Evolutionary conservation across 2,113 vertebrate species (phyloP), one percentile per base, ranked within the genome.

Genomic region (Tringa solitaria): DNA sequence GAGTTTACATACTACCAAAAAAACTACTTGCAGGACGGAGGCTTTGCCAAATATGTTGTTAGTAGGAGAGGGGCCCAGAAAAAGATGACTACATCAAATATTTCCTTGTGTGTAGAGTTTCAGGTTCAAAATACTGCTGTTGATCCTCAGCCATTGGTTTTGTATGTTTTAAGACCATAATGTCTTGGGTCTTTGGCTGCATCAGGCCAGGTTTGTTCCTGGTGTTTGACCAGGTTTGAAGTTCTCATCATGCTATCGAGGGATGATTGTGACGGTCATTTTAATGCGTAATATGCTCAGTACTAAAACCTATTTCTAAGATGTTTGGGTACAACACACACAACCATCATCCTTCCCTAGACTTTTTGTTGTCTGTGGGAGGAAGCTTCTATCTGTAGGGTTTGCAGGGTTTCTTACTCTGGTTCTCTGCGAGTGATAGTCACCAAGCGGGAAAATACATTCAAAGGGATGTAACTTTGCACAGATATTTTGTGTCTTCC

Each of bases 271-370:
- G 26, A 18, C 19, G 17, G 14, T 46, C 12, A 33, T 26, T 72
- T 24, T 37, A 14, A 17, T 27, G 15, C 3, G 33, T 14, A 12
- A 24, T n/a, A 14, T 10, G 33, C 48, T 74, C n/a, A 53, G 28
- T 37, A 12, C 22, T 57, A 28, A 57, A 41, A 37, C 18, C n/a
- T 72, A 0, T 27, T 57, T 27, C n/a, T 33, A 16, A 35, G 5
- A 4, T 41, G 32, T 39, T 37, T 13, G 41, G n/a, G 1, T 60
- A 0, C 3, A 39, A 14, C 56, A 26, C 48, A 27, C 19, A 61
- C 5, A 65, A 2, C 1, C 26, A 3, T 14, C 30, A 1, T 33
- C 5, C 6, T 61, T 67, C 20, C 35, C 9, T 0, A 3, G 22
- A 1, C 8, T 15, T 30, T 2, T 37, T 35, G 11, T 23, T 65